These are phyloP conservation scores for Tachypleus tridentatus DNA, from an alignment of 1,140 invertebrate species.

Conservation along the genomic window DNA sequence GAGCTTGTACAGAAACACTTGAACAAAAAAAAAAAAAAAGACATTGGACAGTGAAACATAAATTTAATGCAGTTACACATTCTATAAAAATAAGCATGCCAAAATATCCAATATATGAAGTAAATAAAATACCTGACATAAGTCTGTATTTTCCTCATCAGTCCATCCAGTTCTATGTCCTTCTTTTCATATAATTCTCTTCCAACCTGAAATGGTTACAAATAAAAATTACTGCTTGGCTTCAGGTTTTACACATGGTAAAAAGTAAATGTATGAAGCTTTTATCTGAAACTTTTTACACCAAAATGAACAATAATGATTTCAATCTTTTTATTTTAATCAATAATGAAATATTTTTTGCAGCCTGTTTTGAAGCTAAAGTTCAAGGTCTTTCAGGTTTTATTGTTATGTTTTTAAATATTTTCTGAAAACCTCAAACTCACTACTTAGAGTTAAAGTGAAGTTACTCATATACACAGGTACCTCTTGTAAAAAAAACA, in stretches of 20 bases:
- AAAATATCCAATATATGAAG: neutral
- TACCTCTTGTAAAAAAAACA: no score
- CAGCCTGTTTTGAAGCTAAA: no score
- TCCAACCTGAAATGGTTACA: conserved; percentile 44
- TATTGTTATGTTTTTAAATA: no score
- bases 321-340: neutral
- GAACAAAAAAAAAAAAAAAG: conserved; percentile 2
- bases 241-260: neutral
- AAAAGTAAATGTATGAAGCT: neutral
- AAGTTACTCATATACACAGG: no score
- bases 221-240: neutral
- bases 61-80: neutral
- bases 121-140: conserved; percentile 48
- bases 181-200: conserved; percentile 94
- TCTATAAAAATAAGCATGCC: neutral
- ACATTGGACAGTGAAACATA: conserved; percentile 1
- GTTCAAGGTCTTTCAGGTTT: no score
- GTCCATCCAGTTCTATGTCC: conserved; percentile 79
- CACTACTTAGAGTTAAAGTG: no score
- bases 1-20: no score
- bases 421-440: no score
- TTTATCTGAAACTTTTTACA: neutral
- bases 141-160: conserved; percentile 84
- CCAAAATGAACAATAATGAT: neutral
- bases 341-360: neutral